Percentiles rank a stretch among this genome's conserved stretches.
These are phyloP conservation scores for Calcarius lapponicus DNA, from an alignment of 2,797 vertebrate genomes.

Conservation along the genomic window DNA sequence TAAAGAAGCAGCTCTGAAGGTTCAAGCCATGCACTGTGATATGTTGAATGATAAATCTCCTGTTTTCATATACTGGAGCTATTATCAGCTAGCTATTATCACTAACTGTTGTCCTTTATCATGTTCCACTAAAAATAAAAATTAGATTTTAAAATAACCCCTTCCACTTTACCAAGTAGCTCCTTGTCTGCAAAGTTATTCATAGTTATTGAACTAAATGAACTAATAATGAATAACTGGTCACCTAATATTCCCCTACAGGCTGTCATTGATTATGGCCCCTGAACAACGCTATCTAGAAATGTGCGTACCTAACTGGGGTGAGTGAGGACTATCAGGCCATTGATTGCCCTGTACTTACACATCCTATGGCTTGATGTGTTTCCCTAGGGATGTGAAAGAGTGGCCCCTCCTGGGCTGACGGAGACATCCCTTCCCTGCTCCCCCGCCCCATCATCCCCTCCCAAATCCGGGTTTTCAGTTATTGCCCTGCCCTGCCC, in stretches of 20 bases:
- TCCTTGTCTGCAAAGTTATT: background rate
- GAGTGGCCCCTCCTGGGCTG: rapidly evolving
- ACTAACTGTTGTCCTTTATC: background rate
- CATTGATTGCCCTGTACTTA: background rate
- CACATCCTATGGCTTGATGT: background rate
- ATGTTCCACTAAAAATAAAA: background rate
- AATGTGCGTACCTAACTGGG: background rate
- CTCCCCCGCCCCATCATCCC: rapidly evolving
- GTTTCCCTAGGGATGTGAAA: background rate
- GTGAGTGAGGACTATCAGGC: background rate
- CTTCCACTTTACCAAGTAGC: background rate
- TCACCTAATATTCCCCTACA: background rate
- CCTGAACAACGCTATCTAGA: background rate
- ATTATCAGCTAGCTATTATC: background rate
- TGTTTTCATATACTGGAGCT: background rate
- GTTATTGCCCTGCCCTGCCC: background rate
- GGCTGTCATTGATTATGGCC: background rate
- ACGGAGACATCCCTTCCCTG: background rate
- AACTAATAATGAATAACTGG: background rate
- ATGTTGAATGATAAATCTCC: background rate
- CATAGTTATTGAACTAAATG: background rate
- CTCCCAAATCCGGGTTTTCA: background rate
- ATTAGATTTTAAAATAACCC: background rate
- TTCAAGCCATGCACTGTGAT: background rate
- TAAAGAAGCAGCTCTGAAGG: background rate